Conservation (phyloP, 2,888 invertebrate genomes). For the Leptopilina drosophilae region DNA sequence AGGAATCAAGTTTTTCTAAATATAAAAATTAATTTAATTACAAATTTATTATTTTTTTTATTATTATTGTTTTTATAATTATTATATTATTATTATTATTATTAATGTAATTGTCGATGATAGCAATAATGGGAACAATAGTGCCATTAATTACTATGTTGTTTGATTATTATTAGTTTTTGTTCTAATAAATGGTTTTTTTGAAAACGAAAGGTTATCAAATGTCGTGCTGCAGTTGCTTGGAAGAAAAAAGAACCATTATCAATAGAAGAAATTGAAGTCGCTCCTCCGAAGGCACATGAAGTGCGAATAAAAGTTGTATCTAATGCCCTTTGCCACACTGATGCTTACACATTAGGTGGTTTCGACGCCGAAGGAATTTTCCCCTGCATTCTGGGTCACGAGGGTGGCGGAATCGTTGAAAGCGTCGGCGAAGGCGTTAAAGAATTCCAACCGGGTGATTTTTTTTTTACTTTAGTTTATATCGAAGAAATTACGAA, state of each 20-base stretch:
- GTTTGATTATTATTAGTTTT: no score
- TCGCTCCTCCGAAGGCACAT: constrained; percentile 94
- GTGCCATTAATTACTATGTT: no score
- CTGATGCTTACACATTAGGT: constrained; percentile 92
- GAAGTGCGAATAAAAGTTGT: constrained; percentile 92
- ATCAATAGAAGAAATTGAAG: constrained; percentile 93
- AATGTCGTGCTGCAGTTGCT: constrained; percentile 96
- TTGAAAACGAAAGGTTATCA: constrained; percentile 82
- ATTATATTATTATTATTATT: no score
- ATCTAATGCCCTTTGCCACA: constrained; percentile 93
- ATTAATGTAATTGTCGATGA: no score
- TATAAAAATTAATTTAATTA: no score
- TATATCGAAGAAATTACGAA: no score
- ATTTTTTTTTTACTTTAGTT: no score
- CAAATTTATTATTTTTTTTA: no score
- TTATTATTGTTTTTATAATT: no score
- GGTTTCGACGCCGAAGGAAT: constrained; percentile 94
- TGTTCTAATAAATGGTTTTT: no score
- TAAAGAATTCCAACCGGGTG: constrained; percentile 88
- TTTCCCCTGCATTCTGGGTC: constrained; percentile 96
- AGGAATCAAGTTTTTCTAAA: no score
- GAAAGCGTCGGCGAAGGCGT: constrained; percentile 97
- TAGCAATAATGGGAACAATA: no score
- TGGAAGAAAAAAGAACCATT: constrained; percentile 96
- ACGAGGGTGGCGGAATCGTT: constrained; percentile 98